Evolutionary conservation across 2,113 vertebrate genomes (phyloP).

Genomic region (Ictalurus punctatus): DNA sequence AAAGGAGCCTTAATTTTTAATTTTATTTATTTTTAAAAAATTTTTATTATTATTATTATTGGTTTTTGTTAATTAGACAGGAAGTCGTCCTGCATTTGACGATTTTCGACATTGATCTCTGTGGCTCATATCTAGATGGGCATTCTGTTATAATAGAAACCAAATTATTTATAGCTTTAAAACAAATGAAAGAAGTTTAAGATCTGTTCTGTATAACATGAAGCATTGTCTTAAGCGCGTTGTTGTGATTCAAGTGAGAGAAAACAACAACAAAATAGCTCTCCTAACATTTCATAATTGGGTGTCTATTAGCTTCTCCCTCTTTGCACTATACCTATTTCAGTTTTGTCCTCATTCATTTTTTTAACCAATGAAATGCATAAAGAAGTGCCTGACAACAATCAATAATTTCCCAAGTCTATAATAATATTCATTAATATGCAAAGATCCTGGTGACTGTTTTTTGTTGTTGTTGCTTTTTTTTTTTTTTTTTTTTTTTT

Average conservation of each 20-base stretch:
- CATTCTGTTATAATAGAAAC: background rate
- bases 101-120: background rate
- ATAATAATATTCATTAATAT: background rate
- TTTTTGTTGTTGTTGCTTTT: background rate
- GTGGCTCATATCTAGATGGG: background rate
- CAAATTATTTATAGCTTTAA: background rate
- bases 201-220: background rate
- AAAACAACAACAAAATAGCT: background rate
- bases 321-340: background rate
- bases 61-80: background rate
- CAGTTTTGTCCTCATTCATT: background rate
- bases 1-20: background rate
- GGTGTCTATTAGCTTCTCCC: background rate
- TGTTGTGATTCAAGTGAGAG: background rate
- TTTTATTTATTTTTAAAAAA: no score
- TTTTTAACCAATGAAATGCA: background rate
- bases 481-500: no score
- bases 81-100: background rate
- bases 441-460: background rate
- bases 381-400: conserved; percentile 4
- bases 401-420: background rate
- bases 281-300: background rate
- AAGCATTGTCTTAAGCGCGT: background rate
- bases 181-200: background rate
- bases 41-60: no score